Base-by-base conservation (phyloP, 2,888 invertebrate genomes). In the Agriopis aurantiaria region DNA sequence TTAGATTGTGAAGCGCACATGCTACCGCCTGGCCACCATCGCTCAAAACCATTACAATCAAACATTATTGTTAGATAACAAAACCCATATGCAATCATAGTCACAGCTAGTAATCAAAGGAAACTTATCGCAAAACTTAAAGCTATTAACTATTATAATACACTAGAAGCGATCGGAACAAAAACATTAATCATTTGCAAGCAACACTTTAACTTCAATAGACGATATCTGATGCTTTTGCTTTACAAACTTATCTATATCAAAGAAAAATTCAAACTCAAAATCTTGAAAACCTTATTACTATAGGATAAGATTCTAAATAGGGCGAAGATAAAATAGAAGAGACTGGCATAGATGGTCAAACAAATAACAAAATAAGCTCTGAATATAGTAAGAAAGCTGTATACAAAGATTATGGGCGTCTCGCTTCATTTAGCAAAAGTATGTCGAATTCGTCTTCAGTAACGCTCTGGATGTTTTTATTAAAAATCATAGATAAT, bases 381-480 rank as follows among this genome's bases (percentile, higher is more conserved):
- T 70, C 83, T 82, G 65, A 83, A 83, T 76, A 75, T 77, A 75
- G 81, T 80, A 84, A 87, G 85, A 85, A 88, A 87, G 77, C 75
- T 51, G 65, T 68, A 64, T 61, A 71, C 72, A 75, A 74, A 75
- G 72, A 84, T 88, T 88, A 89, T 86, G 88, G 87, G 84, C 85
- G 88, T 84, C 84, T 82, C 89, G 93, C 92, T 93, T 92, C 93
- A 93, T 93, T 93, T 93, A 93, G 91, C 91, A 91, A 90, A 91
- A 88, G 89, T 91, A 91, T 91, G 89, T 90, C 93, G 91, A 93
- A 92, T 93, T 87, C 88, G 91, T 91, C 88, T 85, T 84, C 79
- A 84, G 80, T 88, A 88, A 82, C 82, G 87, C 87, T 66, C 59
- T 79, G 80, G 82, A 79, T 83, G 87, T 91, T 92, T 90, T 91